Base-by-base conservation (phyloP, 2,888 invertebrate species). In the Hyposoter didymator region DNA sequence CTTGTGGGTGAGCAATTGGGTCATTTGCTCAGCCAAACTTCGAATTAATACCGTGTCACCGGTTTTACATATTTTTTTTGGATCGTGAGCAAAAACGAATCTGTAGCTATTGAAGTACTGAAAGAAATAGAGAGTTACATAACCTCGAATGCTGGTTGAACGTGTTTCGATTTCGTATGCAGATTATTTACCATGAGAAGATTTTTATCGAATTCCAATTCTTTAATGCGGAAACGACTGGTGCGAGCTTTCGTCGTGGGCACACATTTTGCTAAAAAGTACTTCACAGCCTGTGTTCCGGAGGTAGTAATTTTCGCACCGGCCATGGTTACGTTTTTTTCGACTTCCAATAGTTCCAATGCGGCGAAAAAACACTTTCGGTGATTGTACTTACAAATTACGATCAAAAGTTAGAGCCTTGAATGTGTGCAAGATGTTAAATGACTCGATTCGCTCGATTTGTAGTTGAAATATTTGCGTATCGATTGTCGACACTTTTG, bases 21-120 rank as follows among this genome's bases (percentile, higher is more conserved):
- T 97, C 86, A 97, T 90, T 93, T 96, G 97, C 82, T 96, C 94
- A 2, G 97, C 96, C 72, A 98, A 93, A 88, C 96, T 95, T 92
- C 97, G 95, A 88, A 98, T 96, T 17, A 98, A 94, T 5, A 98
- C 98, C 67, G 97, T 95, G 91, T 98, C 98, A 1, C 98, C 98
- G 12, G 96, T 95, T 94, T 97, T 97, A 91, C 97, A 97, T 69
- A 95, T 91, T 89, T 96, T 96, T 1, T 96, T 92, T 0, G 97
- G 97, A 94, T 98, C 98, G 91, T 97, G 95, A 55, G 97, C 98
- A 91, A 96, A 97, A 84, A 96, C 94, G 89, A 95, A 96, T 87
- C 96, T 96, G 88, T 96, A 95, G 93, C 97, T 96, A 88, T 95
- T 95, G 91, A 98, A 98, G 92, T 97, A 97, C 98, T 98, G 93